phyloP scores from a whole-genome alignment of 2,113 vertebrate species.

The Salvelinus fontinalis region DNA sequence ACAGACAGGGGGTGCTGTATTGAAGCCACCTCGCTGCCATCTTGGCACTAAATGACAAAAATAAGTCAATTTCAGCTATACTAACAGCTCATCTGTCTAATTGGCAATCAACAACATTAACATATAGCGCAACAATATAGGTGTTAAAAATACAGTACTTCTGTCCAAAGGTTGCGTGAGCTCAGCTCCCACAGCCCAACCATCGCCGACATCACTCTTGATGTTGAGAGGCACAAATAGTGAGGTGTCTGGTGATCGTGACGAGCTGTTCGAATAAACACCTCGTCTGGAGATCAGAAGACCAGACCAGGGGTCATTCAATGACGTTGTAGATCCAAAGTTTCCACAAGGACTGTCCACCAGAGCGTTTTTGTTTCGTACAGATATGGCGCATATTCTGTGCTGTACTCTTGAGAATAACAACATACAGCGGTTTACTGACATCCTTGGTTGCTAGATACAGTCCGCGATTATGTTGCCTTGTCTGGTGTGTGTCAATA shows the following conservation, averaged over 20 bases:
- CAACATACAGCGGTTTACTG: slow-evolving; percentile 59
- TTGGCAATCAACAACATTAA: too few relatives aligned
- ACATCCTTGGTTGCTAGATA: slow-evolving; percentile 52
- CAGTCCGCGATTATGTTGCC: background rate
- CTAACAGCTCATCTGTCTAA: background rate
- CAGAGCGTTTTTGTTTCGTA: slow-evolving; percentile 33
- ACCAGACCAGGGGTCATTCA: background rate
- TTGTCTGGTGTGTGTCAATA: background rate
- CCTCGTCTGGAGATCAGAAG: slow-evolving; percentile 16
- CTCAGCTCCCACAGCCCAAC: slow-evolving; percentile 83
- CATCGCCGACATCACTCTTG: slow-evolving; percentile 58
- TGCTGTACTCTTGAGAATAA: slow-evolving; percentile 65
- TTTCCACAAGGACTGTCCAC: slow-evolving; percentile 17
- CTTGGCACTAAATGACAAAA: too few relatives aligned
- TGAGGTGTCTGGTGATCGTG: slow-evolving; percentile 83
- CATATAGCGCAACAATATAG: background rate
- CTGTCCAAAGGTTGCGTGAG: slow-evolving; percentile 87
- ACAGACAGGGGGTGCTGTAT: too few relatives aligned
- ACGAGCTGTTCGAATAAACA: slow-evolving; percentile 44
- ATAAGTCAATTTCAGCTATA: too few relatives aligned
- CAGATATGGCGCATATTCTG: slow-evolving; percentile 42
- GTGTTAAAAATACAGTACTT: slow-evolving; percentile 68
- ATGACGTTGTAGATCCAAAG: slow-evolving; percentile 2
- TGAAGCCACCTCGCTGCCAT: too few relatives aligned
- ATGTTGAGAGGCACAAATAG: slow-evolving; percentile 87